Evolutionary conservation across 2,888 invertebrate genomes (phyloP).

Genomic region (Ophion ventricosus): DNA sequence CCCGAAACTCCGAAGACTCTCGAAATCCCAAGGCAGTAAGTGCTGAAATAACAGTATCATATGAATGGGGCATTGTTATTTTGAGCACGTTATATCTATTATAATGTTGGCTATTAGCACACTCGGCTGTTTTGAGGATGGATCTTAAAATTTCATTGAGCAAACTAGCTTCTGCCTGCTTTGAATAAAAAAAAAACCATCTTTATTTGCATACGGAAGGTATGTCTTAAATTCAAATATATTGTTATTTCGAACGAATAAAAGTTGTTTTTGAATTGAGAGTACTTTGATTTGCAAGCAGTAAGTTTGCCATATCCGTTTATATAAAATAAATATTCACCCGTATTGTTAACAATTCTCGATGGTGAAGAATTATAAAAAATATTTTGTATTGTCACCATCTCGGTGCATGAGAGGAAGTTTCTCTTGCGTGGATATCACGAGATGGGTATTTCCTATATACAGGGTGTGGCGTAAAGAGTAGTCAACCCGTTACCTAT

Average conservation of each 20-base stretch:
- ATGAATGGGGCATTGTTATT: no score
- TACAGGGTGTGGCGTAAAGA: no score
- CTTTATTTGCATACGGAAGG: no score
- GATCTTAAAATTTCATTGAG: no score
- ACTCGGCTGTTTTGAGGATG: no score
- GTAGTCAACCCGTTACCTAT: no score
- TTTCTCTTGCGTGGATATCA: no score
- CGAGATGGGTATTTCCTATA: not conserved
- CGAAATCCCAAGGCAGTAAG: not conserved
- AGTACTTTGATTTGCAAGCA: not conserved
- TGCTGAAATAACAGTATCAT: not conserved
- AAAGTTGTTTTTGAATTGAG: not conserved
- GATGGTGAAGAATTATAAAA: not conserved
- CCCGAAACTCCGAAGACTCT: not conserved
- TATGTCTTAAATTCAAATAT: not conserved
- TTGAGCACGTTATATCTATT: no score
- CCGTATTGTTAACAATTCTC: not conserved
- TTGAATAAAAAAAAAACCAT: no score
- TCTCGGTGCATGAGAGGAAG: no score
- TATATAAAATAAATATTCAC: not conserved
- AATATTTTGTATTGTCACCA: not conserved
- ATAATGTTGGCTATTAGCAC: no score
- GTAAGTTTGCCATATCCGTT: not conserved
- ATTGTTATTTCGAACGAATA: not conserved
- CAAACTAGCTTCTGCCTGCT: no score